Conservation (phyloP, 2,888 invertebrate species). For the Helobdella robusta region DNA sequence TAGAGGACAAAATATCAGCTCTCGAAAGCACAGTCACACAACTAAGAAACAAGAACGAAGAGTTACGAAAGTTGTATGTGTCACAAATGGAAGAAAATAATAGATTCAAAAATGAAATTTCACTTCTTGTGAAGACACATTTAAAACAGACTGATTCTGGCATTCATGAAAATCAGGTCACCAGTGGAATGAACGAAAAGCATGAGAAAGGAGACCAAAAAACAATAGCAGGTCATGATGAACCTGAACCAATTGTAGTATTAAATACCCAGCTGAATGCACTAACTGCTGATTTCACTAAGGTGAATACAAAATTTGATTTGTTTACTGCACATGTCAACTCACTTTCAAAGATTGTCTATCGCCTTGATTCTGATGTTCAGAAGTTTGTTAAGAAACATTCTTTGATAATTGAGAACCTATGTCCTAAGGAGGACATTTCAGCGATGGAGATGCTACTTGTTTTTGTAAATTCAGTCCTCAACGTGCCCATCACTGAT, state of each 20-base stretch:
- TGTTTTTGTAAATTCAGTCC: slow-evolving; percentile 22
- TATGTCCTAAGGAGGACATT: slow-evolving; percentile 28
- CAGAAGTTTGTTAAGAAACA: slow-evolving; percentile 22
- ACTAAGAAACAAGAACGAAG: too few relatives aligned
- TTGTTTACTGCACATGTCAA: neutral
- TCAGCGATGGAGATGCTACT: slow-evolving; percentile 22
- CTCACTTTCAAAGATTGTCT: slow-evolving; percentile 6
- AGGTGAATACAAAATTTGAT: neutral
- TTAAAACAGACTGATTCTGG: too few relatives aligned
- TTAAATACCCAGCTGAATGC: neutral
- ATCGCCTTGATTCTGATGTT: slow-evolving; percentile 21
- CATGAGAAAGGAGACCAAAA: neutral
- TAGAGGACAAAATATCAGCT: too few relatives aligned
- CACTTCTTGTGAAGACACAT: too few relatives aligned
- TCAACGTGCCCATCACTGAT: slow-evolving; percentile 1
- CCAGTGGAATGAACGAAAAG: too few relatives aligned
- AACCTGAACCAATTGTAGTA: neutral
- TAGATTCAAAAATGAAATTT: too few relatives aligned
- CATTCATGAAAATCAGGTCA: too few relatives aligned
- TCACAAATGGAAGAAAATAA: too few relatives aligned
- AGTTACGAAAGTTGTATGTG: too few relatives aligned
- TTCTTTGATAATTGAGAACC: slow-evolving; percentile 26
- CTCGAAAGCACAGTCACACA: too few relatives aligned
- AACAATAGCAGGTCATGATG: neutral
- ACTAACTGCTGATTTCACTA: neutral